Base-by-base conservation (phyloP, 1,140 invertebrate species). In the Triops longicaudatus region DNA sequence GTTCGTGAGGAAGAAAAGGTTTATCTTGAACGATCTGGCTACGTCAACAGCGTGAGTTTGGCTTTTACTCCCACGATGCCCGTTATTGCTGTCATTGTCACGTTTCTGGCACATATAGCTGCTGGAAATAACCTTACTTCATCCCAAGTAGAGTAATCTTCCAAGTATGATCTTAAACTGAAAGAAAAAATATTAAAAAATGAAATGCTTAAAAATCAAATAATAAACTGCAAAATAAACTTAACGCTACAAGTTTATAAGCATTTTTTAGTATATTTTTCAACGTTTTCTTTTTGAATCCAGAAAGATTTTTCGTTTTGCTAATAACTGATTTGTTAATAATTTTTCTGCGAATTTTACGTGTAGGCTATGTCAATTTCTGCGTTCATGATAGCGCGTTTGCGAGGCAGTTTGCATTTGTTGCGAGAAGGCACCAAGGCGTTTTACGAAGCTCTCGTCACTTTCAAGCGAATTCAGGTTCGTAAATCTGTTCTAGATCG, bases 61-160 rank as follows among this genome's bases (percentile, higher is more conserved):
- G 89, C 90, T 7, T 81, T 89, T 28, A 85, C 88, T 44, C 86
- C 88, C 14, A 85, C 90, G 28, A 85, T 91, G 44, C 88, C 90
- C 17, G 84, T 89, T 63, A 84, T 91, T 72, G 86, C 89, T 1
- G 85, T 87, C 6, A 88, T 90, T 75, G 82, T 89, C 63, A 90
- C 88, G 1, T 89, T 92, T 80, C 82, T 91, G 22, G 84, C 86
- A n/a, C 87, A 91, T 79, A 85, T 90, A n/a, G 81, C 84, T 22
- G 83, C 85, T 28, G 89, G 88, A 42, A 83, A 86, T 81, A 86
- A 87, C 82, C 85, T 92, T 0, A 86, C 86, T 31, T 85, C 89
- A 27, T 85, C 88, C 28, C 86, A 90, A 86, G 90, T 91, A 85
- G 82, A 4, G 7, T 37, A 37, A 80, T 27, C 71, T 28, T 77